Base-by-base conservation (phyloP, 2,888 invertebrate genomes). In the Stenchaetothrips biformis region DNA sequence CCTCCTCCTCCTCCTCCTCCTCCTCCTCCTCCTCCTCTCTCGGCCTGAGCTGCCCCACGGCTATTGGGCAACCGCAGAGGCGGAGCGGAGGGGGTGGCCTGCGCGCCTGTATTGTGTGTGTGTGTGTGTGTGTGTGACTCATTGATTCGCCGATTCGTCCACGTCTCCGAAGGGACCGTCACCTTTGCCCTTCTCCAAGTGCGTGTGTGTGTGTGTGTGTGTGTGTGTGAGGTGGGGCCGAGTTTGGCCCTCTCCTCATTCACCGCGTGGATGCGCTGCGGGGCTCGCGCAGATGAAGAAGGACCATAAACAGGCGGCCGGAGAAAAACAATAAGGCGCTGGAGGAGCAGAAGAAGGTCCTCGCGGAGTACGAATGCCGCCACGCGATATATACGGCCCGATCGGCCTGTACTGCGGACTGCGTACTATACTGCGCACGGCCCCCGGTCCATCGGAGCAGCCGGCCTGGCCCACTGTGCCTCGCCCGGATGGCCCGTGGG, bases 11-110 rank as follows among this genome's bases (percentile, higher is more conserved):
- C n/a, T n/a, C n/a, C n/a, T n/a, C n/a, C n/a, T n/a, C n/a, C n/a
- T n/a, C n/a, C n/a, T n/a, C n/a, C n/a, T n/a, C n/a, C n/a, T n/a
- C n/a, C n/a, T n/a, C n/a, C n/a, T n/a, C n/a, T 62, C 37, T 79
- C 49, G 48, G 18, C 53, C 79, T 80, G 80, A 82, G 77, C 62
- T 80, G 81, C 81, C 81, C 80, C 82, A 49, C 74, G 80, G 80
- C 79, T 79, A 80, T 78, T 80, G 81, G 80, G 78, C 74, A 25
- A 74, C 77, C 79, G 80, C 48, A 25, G 25, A 62, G 59, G 78
- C 84, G 82, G 84, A 85, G 85, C 84, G 84, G 81, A 82, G 80
- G 83, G 85, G 85, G 86, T 84, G 86, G 85, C 85, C 86, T 13
- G 84, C 85, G 83, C 83, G 84, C 84, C 85, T 84, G 82, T 84